Evolutionary conservation across 2,888 invertebrate genomes (phyloP).

Genomic region (Caenorhabditis afra): DNA sequence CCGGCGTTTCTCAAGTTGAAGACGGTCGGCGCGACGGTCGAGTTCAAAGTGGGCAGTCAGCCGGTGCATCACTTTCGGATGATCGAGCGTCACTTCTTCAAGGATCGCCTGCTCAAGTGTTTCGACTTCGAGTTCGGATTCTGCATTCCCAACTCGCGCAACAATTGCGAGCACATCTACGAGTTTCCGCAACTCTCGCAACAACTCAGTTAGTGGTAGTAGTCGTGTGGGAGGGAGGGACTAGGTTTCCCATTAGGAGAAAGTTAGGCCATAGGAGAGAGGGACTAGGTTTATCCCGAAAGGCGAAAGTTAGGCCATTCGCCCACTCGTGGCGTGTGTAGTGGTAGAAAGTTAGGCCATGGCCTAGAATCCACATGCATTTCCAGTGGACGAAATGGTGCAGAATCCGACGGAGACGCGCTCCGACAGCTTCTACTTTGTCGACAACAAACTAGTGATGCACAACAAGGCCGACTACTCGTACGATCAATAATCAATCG

Average conservation of each 20-base stretch:
- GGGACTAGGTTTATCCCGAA: no score
- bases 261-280: no score
- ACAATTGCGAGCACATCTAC: slow-evolving; percentile 99
- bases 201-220: slow-evolving; percentile 73
- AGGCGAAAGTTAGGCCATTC: no score
- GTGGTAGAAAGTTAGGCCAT: no score
- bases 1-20: slow-evolving; percentile 92
- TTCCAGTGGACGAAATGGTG: slow-evolving; percentile 95
- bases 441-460: slow-evolving; percentile 96
- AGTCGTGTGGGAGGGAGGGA: no score
- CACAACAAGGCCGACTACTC: slow-evolving; percentile 99
- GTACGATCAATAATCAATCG: slow-evolving; percentile 87
- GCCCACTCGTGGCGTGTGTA: no score
- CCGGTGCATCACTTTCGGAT: slow-evolving; percentile 95
- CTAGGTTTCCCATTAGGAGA: no score
- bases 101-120: slow-evolving; percentile 91
- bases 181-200: slow-evolving; percentile 93
- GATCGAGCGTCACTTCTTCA: slow-evolving; percentile 95
- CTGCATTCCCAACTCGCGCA: slow-evolving; percentile 96
- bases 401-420: slow-evolving; percentile 95
- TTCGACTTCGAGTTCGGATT: slow-evolving; percentile 99
- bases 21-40: slow-evolving; percentile 98
- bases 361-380: not conserved
- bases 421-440: slow-evolving; percentile 99
- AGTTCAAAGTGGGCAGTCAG: slow-evolving; percentile 93